Conservation (phyloP, 2,888 invertebrate species). For the Dryobota labecula region DNA sequence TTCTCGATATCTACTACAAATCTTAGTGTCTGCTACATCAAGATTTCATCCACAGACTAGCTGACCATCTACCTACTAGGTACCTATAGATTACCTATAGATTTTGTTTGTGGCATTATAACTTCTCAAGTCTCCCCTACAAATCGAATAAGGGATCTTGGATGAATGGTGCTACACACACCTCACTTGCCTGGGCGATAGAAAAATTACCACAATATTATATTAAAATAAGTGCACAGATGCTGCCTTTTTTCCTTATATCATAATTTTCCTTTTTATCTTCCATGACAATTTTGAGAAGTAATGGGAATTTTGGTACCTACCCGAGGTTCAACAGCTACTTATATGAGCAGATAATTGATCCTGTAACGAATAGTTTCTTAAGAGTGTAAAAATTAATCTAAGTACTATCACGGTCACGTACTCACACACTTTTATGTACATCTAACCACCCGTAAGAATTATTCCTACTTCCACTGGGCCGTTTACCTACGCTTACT, state of each 20-base stretch:
- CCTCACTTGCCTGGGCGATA: background rate
- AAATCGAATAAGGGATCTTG: background rate
- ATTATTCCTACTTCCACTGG: no score
- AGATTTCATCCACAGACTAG: no score
- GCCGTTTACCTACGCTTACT: no score
- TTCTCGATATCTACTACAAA: no score
- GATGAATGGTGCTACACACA: background rate
- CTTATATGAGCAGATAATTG: background rate
- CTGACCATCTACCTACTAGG: background rate
- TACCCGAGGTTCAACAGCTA: background rate
- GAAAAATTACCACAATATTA: constrained; percentile 11
- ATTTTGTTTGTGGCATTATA: constrained; percentile 1
- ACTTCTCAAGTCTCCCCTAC: background rate
- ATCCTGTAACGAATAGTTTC: background rate
- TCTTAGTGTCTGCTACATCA: no score
- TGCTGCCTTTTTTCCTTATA: background rate
- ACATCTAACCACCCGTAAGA: no score
- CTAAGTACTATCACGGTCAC: no score
- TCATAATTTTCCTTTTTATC: background rate
- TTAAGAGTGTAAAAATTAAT: background rate
- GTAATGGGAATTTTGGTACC: background rate
- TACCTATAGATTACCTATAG: no score
- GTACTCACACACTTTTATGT: no score
- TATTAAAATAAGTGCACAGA: constrained; percentile 5
- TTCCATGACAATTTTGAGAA: background rate